Conservation (phyloP, 2,888 invertebrate species). For the Phortica magna region DNA sequence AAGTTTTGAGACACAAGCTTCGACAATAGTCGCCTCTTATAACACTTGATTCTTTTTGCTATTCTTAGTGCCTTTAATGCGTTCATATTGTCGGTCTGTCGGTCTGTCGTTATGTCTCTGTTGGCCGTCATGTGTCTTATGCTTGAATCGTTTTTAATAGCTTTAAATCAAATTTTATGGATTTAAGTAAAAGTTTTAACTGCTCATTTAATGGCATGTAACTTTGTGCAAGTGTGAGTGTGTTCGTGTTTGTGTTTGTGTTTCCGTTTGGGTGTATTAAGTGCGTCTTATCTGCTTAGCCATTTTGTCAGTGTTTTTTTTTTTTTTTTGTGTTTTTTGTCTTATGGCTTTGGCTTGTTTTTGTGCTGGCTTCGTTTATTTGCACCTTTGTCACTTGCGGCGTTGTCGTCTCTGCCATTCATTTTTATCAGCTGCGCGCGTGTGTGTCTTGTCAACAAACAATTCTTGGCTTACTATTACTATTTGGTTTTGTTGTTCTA, state of each 20-base stretch:
- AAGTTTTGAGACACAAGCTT: too few relatives aligned
- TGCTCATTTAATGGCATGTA: conserved; percentile 17
- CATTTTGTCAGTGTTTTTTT: not conserved
- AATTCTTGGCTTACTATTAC: too few relatives aligned
- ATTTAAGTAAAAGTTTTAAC: conserved; percentile 29
- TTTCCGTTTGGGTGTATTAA: not conserved
- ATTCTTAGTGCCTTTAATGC: not conserved
- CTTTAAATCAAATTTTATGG: conserved; percentile 31
- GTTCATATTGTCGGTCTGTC: not conserved
- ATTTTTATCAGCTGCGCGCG: too few relatives aligned
- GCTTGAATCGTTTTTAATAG: conserved; percentile 14
- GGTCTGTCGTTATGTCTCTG: not conserved
- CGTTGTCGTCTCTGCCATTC: too few relatives aligned
- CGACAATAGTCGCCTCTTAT: not conserved
- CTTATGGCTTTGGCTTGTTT: not conserved
- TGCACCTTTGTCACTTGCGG: not conserved
- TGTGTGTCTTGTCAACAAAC: too few relatives aligned
- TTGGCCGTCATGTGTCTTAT: conserved; percentile 8
- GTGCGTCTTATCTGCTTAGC: not conserved
- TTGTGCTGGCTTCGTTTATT: too few relatives aligned
- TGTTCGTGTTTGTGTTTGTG: not conserved
- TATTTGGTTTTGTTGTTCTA: too few relatives aligned
- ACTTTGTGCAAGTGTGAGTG: not conserved
- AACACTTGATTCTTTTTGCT: not conserved
- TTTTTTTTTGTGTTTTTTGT: not conserved